A percentile compares a stretch with the other conserved stretches of the same genome.
These are phyloP conservation scores for Malurus splendens DNA, from an alignment of 2,797 vertebrate species.

Conservation along the genomic window DNA sequence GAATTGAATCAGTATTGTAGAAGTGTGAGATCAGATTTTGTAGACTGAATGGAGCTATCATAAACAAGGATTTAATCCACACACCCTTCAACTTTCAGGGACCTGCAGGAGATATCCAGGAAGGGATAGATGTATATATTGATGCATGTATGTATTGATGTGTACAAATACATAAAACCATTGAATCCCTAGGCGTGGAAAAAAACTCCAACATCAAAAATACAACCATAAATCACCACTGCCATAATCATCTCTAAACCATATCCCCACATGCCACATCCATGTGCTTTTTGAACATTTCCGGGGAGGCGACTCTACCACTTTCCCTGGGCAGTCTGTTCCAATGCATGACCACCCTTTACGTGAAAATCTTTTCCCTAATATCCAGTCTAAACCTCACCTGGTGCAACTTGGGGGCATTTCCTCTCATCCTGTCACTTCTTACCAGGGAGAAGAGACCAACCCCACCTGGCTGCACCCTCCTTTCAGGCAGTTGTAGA, in stretches of 20 bases:
- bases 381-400: neutral
- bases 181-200: neutral
- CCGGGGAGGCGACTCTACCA: neutral
- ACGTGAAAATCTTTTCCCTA: neutral
- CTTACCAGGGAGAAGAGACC: fast-evolving
- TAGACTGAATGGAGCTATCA: neutral
- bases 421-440: neutral
- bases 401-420: neutral
- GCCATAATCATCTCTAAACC: neutral
- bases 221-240: neutral
- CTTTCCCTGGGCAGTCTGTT: neutral
- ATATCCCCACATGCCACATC: neutral
- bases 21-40: neutral
- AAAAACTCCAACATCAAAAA: neutral
- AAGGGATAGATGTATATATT: neutral
- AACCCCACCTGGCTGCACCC: fast-evolving
- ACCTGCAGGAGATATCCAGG: neutral
- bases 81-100: neutral
- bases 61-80: neutral
- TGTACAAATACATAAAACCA: neutral
- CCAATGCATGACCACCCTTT: neutral
- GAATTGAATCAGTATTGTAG: neutral
- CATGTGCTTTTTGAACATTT: neutral
- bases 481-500: neutral
- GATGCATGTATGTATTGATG: neutral